These are phyloP conservation scores for Terrapene triunguis DNA, from an alignment of 2,113 vertebrate genomes.

Conservation along the genomic window DNA sequence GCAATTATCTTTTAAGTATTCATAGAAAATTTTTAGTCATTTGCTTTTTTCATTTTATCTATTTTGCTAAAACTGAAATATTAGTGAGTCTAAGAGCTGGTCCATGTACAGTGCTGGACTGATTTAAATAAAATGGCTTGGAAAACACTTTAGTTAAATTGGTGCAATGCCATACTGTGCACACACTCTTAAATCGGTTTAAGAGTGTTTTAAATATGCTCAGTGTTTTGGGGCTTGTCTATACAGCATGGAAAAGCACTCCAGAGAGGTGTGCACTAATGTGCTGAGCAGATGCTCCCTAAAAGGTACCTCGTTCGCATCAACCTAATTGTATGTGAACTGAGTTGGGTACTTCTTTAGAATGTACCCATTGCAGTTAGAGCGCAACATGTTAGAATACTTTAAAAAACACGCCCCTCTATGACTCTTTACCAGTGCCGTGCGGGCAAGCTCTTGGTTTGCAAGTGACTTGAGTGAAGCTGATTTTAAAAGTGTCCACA, in stretches of 20 bases:
- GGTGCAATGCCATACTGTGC: not conserved
- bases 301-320: not conserved
- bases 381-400: not conserved
- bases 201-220: not conserved
- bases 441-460: not conserved
- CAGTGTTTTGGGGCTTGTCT: not conserved
- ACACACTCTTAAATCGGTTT: not conserved
- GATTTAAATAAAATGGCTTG: too few relatives aligned
- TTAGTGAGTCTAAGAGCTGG: too few relatives aligned
- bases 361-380: not conserved
- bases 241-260: not conserved
- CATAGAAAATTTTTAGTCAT: too few relatives aligned
- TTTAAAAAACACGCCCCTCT: not conserved
- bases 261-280: not conserved
- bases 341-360: not conserved
- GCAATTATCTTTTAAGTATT: too few relatives aligned
- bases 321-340: not conserved
- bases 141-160: not conserved
- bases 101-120: too few relatives aligned
- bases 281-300: not conserved
- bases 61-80: too few relatives aligned
- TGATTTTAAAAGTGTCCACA: not conserved
- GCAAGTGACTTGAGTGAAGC: not conserved
- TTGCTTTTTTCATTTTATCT: too few relatives aligned
- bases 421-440: not conserved